Percentiles rank a stretch among this genome's conserved stretches.
These are phyloP conservation scores for Polyodon spathula DNA, from an alignment of 2,113 vertebrate species.

Conservation along the genomic window DNA sequence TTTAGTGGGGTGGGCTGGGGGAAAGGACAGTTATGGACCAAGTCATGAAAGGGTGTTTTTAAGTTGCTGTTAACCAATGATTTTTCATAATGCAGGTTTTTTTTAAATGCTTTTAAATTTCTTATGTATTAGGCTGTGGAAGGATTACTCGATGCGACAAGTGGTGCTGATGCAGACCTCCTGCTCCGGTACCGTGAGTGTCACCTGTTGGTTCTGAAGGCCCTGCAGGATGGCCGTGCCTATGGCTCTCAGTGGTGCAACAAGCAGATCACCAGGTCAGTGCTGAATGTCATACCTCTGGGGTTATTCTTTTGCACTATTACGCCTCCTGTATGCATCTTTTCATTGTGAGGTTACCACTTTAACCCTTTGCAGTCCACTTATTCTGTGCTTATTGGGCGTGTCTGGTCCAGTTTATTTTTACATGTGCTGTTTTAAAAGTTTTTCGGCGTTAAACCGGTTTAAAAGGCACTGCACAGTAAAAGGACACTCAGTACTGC, in stretches of 20 bases:
- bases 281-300: not conserved
- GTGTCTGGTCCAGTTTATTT: too few relatives aligned
- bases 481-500: too few relatives aligned
- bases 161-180: slow-evolving; percentile 87
- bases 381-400: slow-evolving; percentile 6
- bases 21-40: too few relatives aligned
- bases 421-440: too few relatives aligned
- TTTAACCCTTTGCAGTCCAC: too few relatives aligned
- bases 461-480: too few relatives aligned
- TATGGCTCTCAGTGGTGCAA: slow-evolving; percentile 97
- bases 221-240: slow-evolving; percentile 88
- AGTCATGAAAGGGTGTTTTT: too few relatives aligned
- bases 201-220: slow-evolving; percentile 93
- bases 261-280: slow-evolving; percentile 93
- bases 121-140: slow-evolving; percentile 77
- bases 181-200: slow-evolving; percentile 92
- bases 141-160: slow-evolving; percentile 91
- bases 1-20: not conserved
- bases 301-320: slow-evolving; percentile 7
- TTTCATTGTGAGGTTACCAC: slow-evolving; percentile 12
- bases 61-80: too few relatives aligned
- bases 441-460: too few relatives aligned
- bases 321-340: slow-evolving; percentile 7
- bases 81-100: too few relatives aligned
- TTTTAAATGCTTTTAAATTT: too few relatives aligned